These are phyloP conservation scores for Podiceps cristatus DNA, from an alignment of 2,113 vertebrate genomes.

Conservation along the genomic window DNA sequence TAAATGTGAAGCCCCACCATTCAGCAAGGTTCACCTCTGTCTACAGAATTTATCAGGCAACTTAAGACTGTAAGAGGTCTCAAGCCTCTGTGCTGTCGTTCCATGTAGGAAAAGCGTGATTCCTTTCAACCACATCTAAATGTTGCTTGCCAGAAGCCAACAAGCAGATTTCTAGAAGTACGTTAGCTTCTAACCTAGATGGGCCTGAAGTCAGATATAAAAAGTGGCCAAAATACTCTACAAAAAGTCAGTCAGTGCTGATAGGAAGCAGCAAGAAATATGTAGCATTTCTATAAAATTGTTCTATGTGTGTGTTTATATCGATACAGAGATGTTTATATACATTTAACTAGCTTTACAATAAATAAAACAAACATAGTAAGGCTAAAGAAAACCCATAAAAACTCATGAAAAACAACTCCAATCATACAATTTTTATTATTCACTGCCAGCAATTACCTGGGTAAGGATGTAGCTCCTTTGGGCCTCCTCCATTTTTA, in stretches of 20 bases:
- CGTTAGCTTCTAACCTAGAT: neutral
- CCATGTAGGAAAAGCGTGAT: neutral
- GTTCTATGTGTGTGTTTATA: neutral
- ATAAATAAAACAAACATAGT: neutral
- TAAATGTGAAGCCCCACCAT: neutral
- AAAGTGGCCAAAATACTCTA: neutral
- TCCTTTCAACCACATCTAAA: neutral
- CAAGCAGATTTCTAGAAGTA: neutral
- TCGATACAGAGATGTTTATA: neutral
- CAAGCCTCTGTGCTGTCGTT: neutral
- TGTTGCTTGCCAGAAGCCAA: neutral
- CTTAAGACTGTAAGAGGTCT: neutral
- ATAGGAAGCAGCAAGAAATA: neutral
- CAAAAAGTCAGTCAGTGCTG: neutral
- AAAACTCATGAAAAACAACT: neutral
- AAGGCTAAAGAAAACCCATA: neutral
- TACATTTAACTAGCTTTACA: neutral
- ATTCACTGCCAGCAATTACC: conserved; percentile 76
- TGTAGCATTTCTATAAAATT: neutral
- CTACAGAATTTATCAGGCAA: neutral
- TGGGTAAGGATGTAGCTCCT: conserved; percentile 98
- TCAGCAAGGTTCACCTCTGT: neutral
- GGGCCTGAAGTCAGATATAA: neutral
- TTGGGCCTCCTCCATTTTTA: conserved; percentile 92
- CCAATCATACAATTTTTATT: neutral